Evolutionary conservation across 2,797 vertebrate genomes (phyloP), one percentile per base, ranked within the genome.

Genomic region (Rhynchotus rufescens): DNA sequence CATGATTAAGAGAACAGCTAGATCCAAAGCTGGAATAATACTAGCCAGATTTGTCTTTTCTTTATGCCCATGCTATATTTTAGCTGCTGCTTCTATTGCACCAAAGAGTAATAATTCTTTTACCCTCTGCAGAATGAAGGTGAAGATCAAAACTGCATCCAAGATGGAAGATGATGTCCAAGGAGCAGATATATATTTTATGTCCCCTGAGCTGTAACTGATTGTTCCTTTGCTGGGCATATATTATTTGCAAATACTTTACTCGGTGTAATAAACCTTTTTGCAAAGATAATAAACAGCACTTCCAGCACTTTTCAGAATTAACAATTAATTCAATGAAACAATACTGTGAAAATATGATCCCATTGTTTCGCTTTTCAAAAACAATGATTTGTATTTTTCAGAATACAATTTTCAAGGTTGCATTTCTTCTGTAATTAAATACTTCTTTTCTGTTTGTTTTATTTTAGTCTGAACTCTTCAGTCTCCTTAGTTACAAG

Each of bases 401-500:
- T 78, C 54, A 85, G 36, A 74, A 51, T 25, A 51, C 23, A 51
- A 51, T 13, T 51, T 51, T 51, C 49, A 30, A 57, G 57, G 11
- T 65, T 71, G 60, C 2, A 47, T 84, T 76, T 93, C 44, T 68
- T 38, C 68, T 84, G 34, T 67, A 84, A 93, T 17, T 21, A 45
- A 80, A 72, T 61, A 76, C 9, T 61, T 32, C 49, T 69, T 84
- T 78, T 82, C 84, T 80, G 49, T 20, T 16, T 30, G 51, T 54
- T 54, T 54, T 54, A 40, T 40, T 44, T 49, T 21, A 25, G 54
- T 40, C 20, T 57, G 17, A 66, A 20, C 10, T 21, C 7, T 93
- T 94, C 71, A 88, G 84, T 60, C 30, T 83, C 49, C 42, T 84
- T 77, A 73, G 34, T 76, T 56, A 92, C 68, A 88, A 52, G 32